Evolutionary conservation across 2,888 invertebrate genomes (phyloP), one percentile per base, ranked within the genome.

Genomic region (Gisinianus flammeolus): DNA sequence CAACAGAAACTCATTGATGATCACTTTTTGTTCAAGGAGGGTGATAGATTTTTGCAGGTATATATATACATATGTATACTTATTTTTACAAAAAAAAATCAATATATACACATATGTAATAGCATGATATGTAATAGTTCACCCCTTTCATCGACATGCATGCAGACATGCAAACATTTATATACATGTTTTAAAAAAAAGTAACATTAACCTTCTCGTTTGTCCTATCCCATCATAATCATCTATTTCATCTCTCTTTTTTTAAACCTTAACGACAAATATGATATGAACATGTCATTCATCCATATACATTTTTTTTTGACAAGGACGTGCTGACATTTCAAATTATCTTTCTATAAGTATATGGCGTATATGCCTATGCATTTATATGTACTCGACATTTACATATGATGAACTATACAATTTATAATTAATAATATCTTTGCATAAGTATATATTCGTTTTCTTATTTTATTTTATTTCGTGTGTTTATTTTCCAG

Each of bases 11-110:
- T 98, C 87, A 97, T 97, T 88, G 96, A 97, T 86, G 97, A 97
- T 89, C 97, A 98, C 89, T 98, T 98, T 93, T 91, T 97, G 86
- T 97, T 97, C 92, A 97, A 97, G 91, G 97, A 97, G 89, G 96
- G 97, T 83, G 96, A 95, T 88, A 91, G 94, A 82, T 94, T 94
- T 90, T 91, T 96, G 87, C 87, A 88, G 86, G 87, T 87, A 69
- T 6, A 35, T 16, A 10, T 35, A n/a, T 77, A 30, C 54, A 76
- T 19, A 44, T 16, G 0, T 73, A 35, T 26, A 19, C 19, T 62
- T 26, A 24, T 68, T 68, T 26, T n/a, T 44, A 44, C 66, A 10
- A 8, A 35, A 35, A 35, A 35, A 35, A 35, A 8, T 5, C 35
- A n/a, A n/a, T n/a, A n/a, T n/a, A n/a, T n/a, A n/a, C n/a, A n/a